phyloP scores from a whole-genome alignment of 2,113 vertebrate species.

The Barnardius zonarius region DNA sequence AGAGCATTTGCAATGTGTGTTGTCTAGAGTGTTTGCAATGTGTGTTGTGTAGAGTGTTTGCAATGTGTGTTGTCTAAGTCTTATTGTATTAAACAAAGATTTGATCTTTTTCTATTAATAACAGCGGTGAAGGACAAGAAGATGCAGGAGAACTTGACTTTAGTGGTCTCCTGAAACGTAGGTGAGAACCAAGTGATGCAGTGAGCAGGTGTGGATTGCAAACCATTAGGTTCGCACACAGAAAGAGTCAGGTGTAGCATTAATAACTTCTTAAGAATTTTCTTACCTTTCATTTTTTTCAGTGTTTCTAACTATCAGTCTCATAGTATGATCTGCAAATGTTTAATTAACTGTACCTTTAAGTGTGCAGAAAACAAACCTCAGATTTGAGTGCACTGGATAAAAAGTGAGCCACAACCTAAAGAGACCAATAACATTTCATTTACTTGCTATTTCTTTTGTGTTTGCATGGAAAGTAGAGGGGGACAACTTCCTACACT shows the following conservation, averaged over 20 bases:
- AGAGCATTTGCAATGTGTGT: background rate
- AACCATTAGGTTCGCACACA: constrained; percentile 52
- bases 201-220: constrained; percentile 70
- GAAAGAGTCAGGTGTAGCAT: constrained; percentile 67
- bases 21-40: background rate
- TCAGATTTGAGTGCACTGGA: background rate
- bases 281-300: background rate
- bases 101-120: constrained; percentile 92
- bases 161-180: constrained; percentile 99
- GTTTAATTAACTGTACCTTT: background rate
- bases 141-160: constrained; percentile 99
- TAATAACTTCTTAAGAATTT: constrained; percentile 48
- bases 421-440: background rate
- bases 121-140: constrained; percentile 98
- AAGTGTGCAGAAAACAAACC: background rate
- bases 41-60: constrained; percentile 46
- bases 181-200: constrained; percentile 87
- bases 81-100: constrained; percentile 78
- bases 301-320: constrained; percentile 32
- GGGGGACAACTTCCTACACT: background rate
- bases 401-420: background rate
- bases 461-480: constrained; percentile 36
- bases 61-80: constrained; percentile 60
- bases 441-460: constrained; percentile 16
- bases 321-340: background rate